Evolutionary conservation across 2,113 vertebrate genomes (phyloP).

Genomic region (Ceyx cyanopectus): DNA sequence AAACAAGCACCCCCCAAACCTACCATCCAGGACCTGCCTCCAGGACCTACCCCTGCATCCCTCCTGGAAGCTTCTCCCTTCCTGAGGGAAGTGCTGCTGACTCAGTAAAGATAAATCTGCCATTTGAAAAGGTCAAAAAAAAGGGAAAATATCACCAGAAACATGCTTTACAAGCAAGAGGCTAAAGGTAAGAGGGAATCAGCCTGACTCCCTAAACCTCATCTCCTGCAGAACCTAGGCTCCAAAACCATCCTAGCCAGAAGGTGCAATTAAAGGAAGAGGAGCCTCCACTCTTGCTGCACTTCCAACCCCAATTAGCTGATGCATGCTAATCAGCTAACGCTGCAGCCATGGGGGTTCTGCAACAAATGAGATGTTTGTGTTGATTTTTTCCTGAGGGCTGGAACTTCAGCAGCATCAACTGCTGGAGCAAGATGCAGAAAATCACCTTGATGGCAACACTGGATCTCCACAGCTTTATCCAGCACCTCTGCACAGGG

Average conservation of each 20-base stretch:
- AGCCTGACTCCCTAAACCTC: constrained; percentile 1
- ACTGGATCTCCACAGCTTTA: too few species aligned
- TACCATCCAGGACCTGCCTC: not conserved
- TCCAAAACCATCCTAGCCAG: constrained; percentile 58
- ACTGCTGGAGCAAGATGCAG: too few species aligned
- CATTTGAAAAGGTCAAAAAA: not conserved
- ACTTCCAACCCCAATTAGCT: not conserved
- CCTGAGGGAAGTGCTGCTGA: not conserved
- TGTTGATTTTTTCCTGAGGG: not conserved
- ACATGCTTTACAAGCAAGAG: not conserved
- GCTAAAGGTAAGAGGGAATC: not conserved
- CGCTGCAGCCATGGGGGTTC: not conserved
- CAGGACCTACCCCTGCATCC: not conserved
- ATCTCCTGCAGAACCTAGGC: constrained; percentile 39
- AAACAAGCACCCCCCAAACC: not conserved
- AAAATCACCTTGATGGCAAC: too few species aligned
- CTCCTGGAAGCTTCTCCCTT: not conserved
- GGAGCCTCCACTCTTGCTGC: not conserved
- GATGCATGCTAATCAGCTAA: constrained; percentile 44
- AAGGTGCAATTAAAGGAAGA: constrained; percentile 62
- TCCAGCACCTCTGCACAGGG: too few species aligned
- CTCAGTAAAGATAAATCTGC: not conserved
- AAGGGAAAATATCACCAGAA: not conserved
- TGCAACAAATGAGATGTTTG: constrained; percentile 34
- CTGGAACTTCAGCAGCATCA: too few species aligned